A percentile compares a stretch with the other conserved stretches of the same genome.
phyloP scores from a whole-genome alignment of 2,113 vertebrate genomes.

The Eira barbara region DNA sequence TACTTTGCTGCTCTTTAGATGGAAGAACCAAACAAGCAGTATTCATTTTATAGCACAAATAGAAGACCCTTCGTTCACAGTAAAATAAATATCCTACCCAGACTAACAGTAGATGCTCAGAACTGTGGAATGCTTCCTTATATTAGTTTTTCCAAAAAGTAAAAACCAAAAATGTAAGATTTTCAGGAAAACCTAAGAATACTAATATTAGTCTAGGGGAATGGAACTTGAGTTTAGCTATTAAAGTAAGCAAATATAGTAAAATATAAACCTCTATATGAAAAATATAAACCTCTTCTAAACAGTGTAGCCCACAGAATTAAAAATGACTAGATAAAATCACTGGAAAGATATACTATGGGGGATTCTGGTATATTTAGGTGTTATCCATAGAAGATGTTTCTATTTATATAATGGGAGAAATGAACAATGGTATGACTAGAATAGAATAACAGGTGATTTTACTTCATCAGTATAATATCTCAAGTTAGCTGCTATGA shows the following conservation, averaged over 20 bases:
- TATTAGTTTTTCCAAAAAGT: conserved; percentile 2
- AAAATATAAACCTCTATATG: neutral
- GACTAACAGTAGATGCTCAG: neutral
- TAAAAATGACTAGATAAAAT: conserved; percentile 42
- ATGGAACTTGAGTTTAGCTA: neutral
- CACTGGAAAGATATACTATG: neutral
- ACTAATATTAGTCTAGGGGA: neutral
- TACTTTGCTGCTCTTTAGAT: conserved; percentile 16
- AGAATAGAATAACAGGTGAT: conserved; percentile 38
- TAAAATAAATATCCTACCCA: neutral
- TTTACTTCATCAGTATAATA: neutral
- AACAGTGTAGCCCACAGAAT: neutral
- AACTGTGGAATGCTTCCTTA: neutral
- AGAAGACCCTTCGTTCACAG: neutral
- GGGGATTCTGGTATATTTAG: neutral
- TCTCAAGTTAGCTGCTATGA: neutral
- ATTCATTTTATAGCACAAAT: conserved; percentile 18
- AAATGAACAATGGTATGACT: neutral
- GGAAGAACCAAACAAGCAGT: neutral
- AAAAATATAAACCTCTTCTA: neutral
- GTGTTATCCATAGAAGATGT: conserved; percentile 1
- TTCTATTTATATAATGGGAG: conserved; percentile 12
- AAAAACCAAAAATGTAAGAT: neutral
- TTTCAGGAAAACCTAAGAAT: conserved; percentile 37
- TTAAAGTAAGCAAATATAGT: conserved; percentile 39